Percentiles rank a stretch among this genome's conserved stretches.
These are phyloP conservation scores for Oenanthe melanoleuca DNA, from an alignment of 2,113 vertebrate species.

Conservation along the genomic window DNA sequence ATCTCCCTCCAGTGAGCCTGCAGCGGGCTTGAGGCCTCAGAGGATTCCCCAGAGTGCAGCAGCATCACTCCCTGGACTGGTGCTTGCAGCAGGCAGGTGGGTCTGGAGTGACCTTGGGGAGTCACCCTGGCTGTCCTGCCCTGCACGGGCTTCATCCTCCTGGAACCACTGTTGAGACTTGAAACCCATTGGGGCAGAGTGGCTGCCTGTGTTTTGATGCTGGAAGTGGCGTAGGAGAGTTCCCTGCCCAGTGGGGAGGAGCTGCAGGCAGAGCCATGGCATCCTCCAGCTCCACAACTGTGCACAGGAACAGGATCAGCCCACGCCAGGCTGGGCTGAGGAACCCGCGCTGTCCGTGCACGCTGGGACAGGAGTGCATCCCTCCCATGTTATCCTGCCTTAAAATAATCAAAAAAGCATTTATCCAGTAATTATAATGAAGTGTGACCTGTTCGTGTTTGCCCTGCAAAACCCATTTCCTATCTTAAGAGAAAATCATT, in stretches of 20 bases:
- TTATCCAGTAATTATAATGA: not conserved
- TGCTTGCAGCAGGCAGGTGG: not conserved
- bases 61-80: not conserved
- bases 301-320: not conserved
- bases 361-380: accelerated
- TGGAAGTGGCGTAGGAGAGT: slow-evolving; percentile 47
- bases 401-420: not conserved
- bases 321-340: not conserved
- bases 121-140: slow-evolving; percentile 18
- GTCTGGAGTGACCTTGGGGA: slow-evolving; percentile 26
- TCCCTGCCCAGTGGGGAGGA: slow-evolving; percentile 62
- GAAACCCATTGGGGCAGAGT: slow-evolving; percentile 40
- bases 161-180: not conserved
- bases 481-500: slow-evolving; percentile 5
- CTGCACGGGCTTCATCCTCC: not conserved
- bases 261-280: slow-evolving; percentile 37
- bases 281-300: not conserved
- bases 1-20: not conserved
- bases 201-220: slow-evolving; percentile 7
- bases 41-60: not conserved
- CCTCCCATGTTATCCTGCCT: not conserved
- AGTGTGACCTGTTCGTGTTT: not conserved
- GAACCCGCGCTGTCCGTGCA: accelerated
- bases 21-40: not conserved
- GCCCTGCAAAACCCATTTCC: slow-evolving; percentile 17